Percentiles rank a stretch among this genome's conserved stretches.
Evolutionary conservation across 1,140 invertebrate species (phyloP).

Genomic region (Zaprionus ornatus): DNA sequence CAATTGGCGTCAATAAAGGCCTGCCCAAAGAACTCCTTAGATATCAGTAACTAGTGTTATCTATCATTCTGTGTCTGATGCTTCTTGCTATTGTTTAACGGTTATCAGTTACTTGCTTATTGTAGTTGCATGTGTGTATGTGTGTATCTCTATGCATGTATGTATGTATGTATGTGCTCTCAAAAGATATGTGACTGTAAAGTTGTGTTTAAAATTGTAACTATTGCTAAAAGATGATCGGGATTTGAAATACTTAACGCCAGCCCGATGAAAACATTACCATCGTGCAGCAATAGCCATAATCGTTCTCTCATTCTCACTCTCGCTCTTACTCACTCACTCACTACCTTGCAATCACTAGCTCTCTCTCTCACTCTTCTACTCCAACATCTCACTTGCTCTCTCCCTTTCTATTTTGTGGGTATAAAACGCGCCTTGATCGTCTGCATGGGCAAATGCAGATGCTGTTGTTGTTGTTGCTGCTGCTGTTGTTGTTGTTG

Average conservation of each 20-base stretch:
- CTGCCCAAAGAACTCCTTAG: slow-evolving; percentile 2
- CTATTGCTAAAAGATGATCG: slow-evolving; percentile 51
- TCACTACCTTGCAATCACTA: slow-evolving; percentile 1
- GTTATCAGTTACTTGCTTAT: slow-evolving; percentile 36
- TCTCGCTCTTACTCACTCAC: slow-evolving; percentile 7
- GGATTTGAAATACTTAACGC: slow-evolving; percentile 9
- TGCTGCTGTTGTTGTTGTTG: slow-evolving; percentile 59
- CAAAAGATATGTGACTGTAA: slow-evolving; percentile 56
- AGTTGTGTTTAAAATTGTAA: slow-evolving; percentile 41
- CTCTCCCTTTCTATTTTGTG: slow-evolving; percentile 63
- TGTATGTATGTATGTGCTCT: slow-evolving; percentile 31
- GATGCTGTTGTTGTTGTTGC: slow-evolving; percentile 55
- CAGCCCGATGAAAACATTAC: slow-evolving; percentile 10
- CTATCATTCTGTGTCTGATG: background rate
- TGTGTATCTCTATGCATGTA: slow-evolving; percentile 28
- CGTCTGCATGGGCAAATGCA: slow-evolving; percentile 70
- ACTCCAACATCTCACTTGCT: background rate
- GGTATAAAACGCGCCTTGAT: slow-evolving; percentile 81
- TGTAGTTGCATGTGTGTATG: slow-evolving; percentile 12
- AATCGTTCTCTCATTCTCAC: background rate
- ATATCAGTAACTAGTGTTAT: slow-evolving; percentile 6
- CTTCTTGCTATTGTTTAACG: background rate
- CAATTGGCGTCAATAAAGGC: slow-evolving; percentile 20
- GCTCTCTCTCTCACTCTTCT: background rate
- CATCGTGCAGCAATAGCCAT: slow-evolving; percentile 5